Percentiles rank a stretch among this genome's conserved stretches.
Evolutionary conservation across 2,113 vertebrate genomes (phyloP).

Genomic region (Alethe castanea): DNA sequence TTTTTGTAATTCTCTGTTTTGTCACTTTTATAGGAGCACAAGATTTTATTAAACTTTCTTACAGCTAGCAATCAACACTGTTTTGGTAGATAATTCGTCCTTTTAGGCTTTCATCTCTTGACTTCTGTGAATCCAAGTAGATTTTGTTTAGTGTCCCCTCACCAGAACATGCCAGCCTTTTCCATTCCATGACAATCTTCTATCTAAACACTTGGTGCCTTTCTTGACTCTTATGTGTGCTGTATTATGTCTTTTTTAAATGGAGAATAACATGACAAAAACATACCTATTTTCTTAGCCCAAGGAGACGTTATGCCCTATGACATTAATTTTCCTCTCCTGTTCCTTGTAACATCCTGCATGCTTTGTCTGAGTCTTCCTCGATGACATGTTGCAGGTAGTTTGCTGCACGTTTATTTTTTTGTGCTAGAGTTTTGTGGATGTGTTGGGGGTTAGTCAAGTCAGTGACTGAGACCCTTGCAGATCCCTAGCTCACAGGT

Average conservation of each 20-base stretch:
- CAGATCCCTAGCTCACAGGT: neutral
- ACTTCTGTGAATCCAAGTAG: neutral
- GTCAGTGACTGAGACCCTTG: neutral
- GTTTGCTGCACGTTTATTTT: neutral
- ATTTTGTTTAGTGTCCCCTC: neutral
- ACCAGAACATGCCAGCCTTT: neutral
- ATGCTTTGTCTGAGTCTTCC: neutral
- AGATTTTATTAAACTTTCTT: neutral
- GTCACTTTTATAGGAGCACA: neutral
- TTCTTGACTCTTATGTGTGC: neutral
- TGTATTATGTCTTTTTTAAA: neutral
- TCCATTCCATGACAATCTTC: neutral
- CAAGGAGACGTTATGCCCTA: neutral
- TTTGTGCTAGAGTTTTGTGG: neutral
- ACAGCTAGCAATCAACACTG: neutral
- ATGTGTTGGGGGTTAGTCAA: rapidly evolving
- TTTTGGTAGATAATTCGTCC: neutral
- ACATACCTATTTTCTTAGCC: neutral
- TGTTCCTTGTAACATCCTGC: neutral
- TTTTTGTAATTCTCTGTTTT: neutral
- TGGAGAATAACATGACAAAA: neutral
- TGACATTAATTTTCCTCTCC: neutral
- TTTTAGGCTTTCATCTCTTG: neutral
- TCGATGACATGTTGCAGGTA: neutral
- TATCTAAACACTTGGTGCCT: neutral